Conservation (phyloP, 2,113 vertebrate species). For the Urocynchramus pylzowi region DNA sequence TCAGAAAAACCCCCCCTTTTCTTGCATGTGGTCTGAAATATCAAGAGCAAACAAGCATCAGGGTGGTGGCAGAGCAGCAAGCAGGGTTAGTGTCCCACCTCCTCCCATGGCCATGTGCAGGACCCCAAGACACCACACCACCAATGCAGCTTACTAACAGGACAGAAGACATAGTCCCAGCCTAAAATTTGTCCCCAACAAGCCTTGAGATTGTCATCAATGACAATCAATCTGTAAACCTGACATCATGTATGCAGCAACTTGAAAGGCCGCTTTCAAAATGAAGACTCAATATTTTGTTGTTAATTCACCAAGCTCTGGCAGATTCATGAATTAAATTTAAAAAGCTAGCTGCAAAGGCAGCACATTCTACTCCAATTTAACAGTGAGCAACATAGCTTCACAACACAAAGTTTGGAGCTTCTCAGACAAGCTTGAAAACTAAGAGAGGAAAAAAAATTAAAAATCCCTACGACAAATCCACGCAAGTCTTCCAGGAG, state of each 20-base stretch:
- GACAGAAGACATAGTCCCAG: neutral
- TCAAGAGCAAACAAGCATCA: neutral
- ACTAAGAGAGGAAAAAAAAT: neutral
- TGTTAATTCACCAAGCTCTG: neutral
- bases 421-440: neutral
- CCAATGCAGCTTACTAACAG: neutral
- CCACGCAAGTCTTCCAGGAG: neutral
- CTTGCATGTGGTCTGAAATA: neutral
- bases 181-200: neutral
- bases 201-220: neutral
- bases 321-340: neutral
- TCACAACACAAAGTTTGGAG: neutral
- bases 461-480: neutral
- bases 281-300: neutral
- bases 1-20: neutral
- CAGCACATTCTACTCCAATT: neutral
- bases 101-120: rapidly evolving
- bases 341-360: neutral
- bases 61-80: neutral
- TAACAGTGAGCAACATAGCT: neutral
- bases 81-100: neutral
- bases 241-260: neutral
- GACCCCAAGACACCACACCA: neutral
- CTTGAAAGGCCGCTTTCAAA: neutral
- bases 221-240: neutral